Evolutionary conservation across 1,140 invertebrate genomes (phyloP).

Genomic region (Lasioglossum baleicum): DNA sequence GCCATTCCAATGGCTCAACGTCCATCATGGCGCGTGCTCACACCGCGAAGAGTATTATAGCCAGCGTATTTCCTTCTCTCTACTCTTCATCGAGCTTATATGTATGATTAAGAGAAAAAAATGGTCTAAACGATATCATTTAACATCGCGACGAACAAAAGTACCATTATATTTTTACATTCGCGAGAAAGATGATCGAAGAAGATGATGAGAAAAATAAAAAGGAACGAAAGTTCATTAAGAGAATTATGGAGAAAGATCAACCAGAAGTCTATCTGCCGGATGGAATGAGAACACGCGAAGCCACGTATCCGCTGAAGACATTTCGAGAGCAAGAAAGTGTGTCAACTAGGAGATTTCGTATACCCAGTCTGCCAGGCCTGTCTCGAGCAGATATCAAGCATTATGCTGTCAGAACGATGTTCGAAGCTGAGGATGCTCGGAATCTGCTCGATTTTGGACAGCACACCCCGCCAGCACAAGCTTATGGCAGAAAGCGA

Average conservation of each 20-base stretch:
- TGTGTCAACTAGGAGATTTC: too few species aligned
- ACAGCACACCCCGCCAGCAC: too few species aligned
- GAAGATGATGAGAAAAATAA: neutral
- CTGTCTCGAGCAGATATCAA: too few species aligned
- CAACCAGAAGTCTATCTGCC: conserved; percentile 39
- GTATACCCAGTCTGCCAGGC: too few species aligned
- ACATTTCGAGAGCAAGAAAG: too few species aligned
- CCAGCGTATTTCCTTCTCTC: neutral
- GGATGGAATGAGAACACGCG: neutral
- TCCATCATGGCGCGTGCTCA: neutral
- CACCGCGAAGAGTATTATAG: neutral
- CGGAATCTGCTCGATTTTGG: too few species aligned
- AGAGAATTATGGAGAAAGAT: conserved; percentile 28
- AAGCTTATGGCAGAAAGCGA: too few species aligned
- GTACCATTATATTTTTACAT: conserved; percentile 42
- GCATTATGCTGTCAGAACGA: too few species aligned
- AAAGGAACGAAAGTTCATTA: neutral
- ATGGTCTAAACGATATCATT: conserved; percentile 8
- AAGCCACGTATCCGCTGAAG: too few species aligned
- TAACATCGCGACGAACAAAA: conserved; percentile 1
- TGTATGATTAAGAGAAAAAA: conserved; percentile 36
- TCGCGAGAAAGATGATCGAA: conserved; percentile 6
- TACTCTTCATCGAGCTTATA: conserved; percentile 42
- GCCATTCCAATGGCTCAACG: neutral
- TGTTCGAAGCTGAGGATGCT: too few species aligned